These are phyloP conservation scores for Chelmon rostratus DNA, from an alignment of 2,797 vertebrate species.

Conservation along the genomic window DNA sequence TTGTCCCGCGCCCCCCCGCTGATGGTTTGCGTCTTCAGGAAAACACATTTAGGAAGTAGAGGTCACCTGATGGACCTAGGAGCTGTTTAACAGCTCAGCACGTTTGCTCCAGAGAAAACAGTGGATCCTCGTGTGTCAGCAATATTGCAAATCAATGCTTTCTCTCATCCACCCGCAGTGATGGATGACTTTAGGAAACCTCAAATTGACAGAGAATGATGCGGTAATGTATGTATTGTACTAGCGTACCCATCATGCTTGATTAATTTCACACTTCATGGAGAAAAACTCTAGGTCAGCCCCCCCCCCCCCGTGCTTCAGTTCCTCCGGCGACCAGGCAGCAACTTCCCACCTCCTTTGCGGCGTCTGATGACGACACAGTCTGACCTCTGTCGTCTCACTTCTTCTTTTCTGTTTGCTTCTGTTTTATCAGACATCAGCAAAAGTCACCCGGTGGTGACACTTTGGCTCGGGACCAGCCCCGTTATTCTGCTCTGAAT, in stretches of 20 bases:
- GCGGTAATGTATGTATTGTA: background rate
- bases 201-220: slow-evolving; percentile 39
- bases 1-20: slow-evolving; percentile 23
- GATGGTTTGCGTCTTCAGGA: slow-evolving; percentile 12
- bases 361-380: slow-evolving; percentile 39
- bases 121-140: slow-evolving; percentile 32
- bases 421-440: slow-evolving; percentile 63
- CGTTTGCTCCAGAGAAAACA: slow-evolving; percentile 25
- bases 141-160: slow-evolving; percentile 64
- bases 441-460: slow-evolving; percentile 45
- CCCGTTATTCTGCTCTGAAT: slow-evolving; percentile 36
- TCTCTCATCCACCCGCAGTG: slow-evolving; percentile 10
- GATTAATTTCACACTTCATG: background rate
- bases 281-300: background rate
- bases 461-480: slow-evolving; percentile 49
- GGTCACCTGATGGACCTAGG: slow-evolving; percentile 46
- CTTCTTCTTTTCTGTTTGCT: slow-evolving; percentile 62
- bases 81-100: slow-evolving; percentile 55
- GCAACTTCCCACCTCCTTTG: background rate
- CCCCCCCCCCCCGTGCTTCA: slow-evolving; percentile 4
- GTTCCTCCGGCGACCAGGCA: slow-evolving; percentile 15
- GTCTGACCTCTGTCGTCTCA: slow-evolving; percentile 41
- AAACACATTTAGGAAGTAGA: slow-evolving; percentile 36
- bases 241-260: slow-evolving; percentile 7
- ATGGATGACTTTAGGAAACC: slow-evolving; percentile 47